phyloP scores from a whole-genome alignment of 92 coral and sea anemone genomes.

The Actinostola sp. region DNA sequence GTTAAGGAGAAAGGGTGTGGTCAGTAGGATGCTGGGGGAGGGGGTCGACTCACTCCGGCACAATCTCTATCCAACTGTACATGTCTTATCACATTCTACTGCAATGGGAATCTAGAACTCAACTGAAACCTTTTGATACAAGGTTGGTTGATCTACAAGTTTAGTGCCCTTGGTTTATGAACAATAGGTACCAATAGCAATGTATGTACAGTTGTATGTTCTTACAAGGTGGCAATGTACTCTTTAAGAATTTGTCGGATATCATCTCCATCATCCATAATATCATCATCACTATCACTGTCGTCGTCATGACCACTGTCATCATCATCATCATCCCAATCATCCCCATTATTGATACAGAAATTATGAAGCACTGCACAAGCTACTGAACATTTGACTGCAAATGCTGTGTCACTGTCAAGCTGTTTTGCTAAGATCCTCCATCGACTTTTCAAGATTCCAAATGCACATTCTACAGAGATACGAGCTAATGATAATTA shows the following conservation, averaged over 20 bases:
- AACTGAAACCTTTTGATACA: too few relatives aligned
- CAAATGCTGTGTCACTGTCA: conserved; percentile 30
- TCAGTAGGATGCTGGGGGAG: too few relatives aligned
- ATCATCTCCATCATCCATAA: conserved; percentile 36
- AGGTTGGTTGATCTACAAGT: too few relatives aligned
- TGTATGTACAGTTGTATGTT: not conserved
- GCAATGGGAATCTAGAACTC: too few relatives aligned
- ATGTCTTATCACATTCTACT: too few relatives aligned
- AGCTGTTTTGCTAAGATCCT: conserved; percentile 25
- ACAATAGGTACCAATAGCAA: not conserved
- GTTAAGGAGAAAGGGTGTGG: too few relatives aligned
- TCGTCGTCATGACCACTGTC: conserved; percentile 6
- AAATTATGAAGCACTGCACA: conserved; percentile 51
- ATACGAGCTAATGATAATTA: conserved; percentile 19
- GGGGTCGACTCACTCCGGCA: too few relatives aligned
- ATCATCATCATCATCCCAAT: conserved; percentile 31
- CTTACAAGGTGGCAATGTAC: conserved; percentile 15
- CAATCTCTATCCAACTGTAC: too few relatives aligned
- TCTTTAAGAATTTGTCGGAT: conserved; percentile 27
- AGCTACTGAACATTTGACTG: conserved; percentile 22
- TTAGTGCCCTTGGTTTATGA: not conserved
- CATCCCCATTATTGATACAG: conserved; percentile 33
- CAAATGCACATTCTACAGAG: conserved; percentile 32
- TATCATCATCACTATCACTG: conserved; percentile 7
- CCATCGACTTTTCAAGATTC: conserved; percentile 25